Evolutionary conservation across 1,140 invertebrate genomes (phyloP).

Genomic region (Drosophila mayri): DNA sequence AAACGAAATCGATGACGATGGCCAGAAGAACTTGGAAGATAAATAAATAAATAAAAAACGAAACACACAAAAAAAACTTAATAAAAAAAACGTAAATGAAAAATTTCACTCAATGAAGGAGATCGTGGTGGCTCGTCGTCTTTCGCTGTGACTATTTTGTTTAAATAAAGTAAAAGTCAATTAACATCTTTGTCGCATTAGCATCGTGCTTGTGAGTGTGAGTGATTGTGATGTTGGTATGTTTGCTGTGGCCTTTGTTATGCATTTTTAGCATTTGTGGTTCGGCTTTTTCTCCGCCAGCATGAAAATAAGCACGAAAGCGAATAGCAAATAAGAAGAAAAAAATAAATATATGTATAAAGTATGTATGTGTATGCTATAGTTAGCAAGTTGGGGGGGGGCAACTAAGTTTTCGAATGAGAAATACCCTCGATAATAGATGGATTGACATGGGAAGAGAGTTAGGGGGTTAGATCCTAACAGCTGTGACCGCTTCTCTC

Average conservation of each 20-base stretch:
- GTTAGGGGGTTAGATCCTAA: no score
- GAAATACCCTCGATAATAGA: background rate
- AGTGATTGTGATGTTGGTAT: no score
- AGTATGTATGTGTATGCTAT: background rate
- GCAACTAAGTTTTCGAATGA: conserved; percentile 5
- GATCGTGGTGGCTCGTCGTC: conserved; percentile 20
- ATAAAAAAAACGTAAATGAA: conserved; percentile 47
- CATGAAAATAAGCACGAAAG: conserved; percentile 51
- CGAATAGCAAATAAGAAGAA: conserved; percentile 20
- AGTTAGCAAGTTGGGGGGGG: no score
- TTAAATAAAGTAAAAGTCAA: conserved; percentile 83
- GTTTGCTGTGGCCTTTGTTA: conserved; percentile 59
- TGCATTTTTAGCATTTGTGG: conserved; percentile 61
- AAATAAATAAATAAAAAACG: background rate
- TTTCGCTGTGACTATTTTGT: conserved; percentile 69
- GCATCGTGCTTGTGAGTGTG: conserved; percentile 45
- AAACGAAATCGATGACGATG: conserved; percentile 45
- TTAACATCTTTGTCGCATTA: conserved; percentile 83
- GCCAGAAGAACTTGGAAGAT: conserved; percentile 10
- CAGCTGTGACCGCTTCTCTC: no score
- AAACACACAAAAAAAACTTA: conserved; percentile 16
- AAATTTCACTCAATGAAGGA: conserved; percentile 61
- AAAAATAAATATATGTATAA: conserved; percentile 20
- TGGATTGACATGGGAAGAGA: background rate
- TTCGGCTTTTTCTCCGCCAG: conserved; percentile 24